Conservation (phyloP, 2,797 vertebrate genomes). For the Staurois parvus region DNA sequence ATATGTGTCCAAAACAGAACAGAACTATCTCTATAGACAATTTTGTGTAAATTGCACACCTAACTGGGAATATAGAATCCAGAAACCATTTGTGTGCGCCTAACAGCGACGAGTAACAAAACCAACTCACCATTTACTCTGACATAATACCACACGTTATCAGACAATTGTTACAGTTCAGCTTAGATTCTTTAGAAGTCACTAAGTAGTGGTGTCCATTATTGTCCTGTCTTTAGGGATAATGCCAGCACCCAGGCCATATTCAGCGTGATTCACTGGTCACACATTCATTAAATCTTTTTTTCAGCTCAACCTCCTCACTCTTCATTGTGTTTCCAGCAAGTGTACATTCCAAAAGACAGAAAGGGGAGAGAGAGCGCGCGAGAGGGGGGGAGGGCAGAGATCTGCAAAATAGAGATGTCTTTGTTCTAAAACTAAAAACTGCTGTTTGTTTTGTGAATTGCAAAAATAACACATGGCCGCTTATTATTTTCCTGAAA, state of each 20-base stretch:
- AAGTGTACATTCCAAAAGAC: conserved; percentile 64
- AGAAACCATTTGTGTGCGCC: too few species aligned
- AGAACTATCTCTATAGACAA: too few species aligned
- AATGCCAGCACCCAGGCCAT: conserved; percentile 62
- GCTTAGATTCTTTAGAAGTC: conserved; percentile 33
- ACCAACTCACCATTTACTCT: conserved; percentile 9
- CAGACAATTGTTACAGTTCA: conserved; percentile 43
- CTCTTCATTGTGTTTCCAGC: conserved; percentile 66
- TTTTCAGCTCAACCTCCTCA: conserved; percentile 57
- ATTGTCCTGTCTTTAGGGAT: conserved; percentile 65
- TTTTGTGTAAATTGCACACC: too few species aligned
- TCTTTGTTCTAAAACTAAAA: conserved; percentile 53
- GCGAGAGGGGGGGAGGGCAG: conserved; percentile 61
- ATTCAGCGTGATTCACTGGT: conserved; percentile 65
- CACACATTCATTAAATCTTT: conserved; percentile 63
- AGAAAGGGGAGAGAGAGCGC: not conserved
- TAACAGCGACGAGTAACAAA: conserved; percentile 10
- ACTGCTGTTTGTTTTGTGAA: conserved; percentile 44
- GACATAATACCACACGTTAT: conserved; percentile 12
- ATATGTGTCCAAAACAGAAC: too few species aligned
- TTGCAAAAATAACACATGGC: conserved; percentile 46
- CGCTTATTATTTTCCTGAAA: conserved; percentile 40
- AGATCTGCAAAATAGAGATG: conserved; percentile 49
- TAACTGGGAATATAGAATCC: too few species aligned
- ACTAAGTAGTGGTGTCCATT: conserved; percentile 63